A percentile compares a stretch with the other conserved stretches of the same genome.
phyloP scores from a whole-genome alignment of 2,797 vertebrate genomes.

The Danionella dracula region DNA sequence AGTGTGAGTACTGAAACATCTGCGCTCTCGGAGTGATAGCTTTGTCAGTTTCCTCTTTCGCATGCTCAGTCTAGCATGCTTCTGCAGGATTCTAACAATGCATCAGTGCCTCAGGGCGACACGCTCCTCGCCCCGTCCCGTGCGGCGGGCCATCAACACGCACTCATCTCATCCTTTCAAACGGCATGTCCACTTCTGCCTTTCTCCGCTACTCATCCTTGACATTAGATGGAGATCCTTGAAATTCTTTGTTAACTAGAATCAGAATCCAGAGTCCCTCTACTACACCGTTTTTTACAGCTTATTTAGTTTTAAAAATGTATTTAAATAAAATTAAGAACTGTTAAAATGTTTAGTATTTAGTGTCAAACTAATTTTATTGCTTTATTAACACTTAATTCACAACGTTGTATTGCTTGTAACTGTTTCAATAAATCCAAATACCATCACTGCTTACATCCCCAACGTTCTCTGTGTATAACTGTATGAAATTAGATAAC shows the following conservation, averaged over 20 bases:
- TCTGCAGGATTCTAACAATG: conserved; percentile 16
- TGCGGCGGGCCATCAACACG: neutral
- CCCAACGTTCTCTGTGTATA: too few species aligned
- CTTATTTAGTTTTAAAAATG: too few species aligned
- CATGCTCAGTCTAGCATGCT: conserved; percentile 18
- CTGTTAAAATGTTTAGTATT: too few species aligned
- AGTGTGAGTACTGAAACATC: neutral
- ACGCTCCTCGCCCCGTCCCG: neutral
- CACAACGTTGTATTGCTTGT: too few species aligned
- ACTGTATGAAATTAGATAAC: too few species aligned
- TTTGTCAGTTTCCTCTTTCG: neutral
- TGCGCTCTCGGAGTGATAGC: too few species aligned
- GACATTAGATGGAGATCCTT: neutral
- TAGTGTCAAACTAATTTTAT: too few species aligned
- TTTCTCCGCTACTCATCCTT: neutral
- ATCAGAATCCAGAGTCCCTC: neutral
- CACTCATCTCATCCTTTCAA: neutral
- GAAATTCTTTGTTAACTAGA: neutral
- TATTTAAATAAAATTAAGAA: too few species aligned
- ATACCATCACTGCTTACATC: too few species aligned
- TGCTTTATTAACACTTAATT: too few species aligned
- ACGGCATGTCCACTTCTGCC: neutral
- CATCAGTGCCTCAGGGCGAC: conserved; percentile 4
- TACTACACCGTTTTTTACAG: neutral
- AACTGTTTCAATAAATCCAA: too few species aligned